Evolutionary conservation across 2,888 invertebrate species (phyloP).

Genomic region (Gastrophysa polygoni): DNA sequence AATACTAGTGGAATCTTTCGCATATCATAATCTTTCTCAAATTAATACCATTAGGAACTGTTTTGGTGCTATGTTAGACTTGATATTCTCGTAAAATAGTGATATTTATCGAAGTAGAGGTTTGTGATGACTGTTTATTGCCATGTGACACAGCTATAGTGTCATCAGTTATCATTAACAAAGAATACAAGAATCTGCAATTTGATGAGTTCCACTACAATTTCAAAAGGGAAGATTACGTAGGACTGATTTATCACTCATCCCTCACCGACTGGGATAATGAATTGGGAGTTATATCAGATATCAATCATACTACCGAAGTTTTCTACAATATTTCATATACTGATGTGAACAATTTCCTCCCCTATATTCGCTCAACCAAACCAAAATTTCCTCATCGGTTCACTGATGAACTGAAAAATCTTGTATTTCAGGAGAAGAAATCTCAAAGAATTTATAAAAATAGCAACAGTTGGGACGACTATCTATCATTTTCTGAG

Average conservation of each 20-base stretch:
- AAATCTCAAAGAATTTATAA: too few species aligned
- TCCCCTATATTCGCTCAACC: constrained; percentile 3
- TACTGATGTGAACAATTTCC: constrained; percentile 1
- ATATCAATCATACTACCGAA: not conserved
- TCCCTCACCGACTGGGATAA: not conserved
- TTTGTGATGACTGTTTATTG: constrained; percentile 2
- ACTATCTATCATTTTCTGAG: too few species aligned
- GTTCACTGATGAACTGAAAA: not conserved
- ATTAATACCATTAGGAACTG: too few species aligned
- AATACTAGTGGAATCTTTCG: too few species aligned
- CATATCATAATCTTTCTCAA: too few species aligned
- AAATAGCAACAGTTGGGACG: too few species aligned
- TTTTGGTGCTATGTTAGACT: too few species aligned
- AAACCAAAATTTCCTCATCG: constrained; percentile 4
- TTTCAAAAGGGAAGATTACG: not conserved
- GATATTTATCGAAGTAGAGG: constrained; percentile 1
- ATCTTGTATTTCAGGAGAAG: not conserved
- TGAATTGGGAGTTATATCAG: not conserved
- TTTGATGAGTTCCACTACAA: not conserved
- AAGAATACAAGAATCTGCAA: not conserved
- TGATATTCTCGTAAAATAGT: not conserved
- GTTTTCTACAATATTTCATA: not conserved
- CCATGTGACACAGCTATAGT: constrained; percentile 1
- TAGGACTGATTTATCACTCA: not conserved
- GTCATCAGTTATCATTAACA: not conserved